Conservation (phyloP, 2,888 invertebrate genomes). For the Zygothrica quintamaculata region DNA sequence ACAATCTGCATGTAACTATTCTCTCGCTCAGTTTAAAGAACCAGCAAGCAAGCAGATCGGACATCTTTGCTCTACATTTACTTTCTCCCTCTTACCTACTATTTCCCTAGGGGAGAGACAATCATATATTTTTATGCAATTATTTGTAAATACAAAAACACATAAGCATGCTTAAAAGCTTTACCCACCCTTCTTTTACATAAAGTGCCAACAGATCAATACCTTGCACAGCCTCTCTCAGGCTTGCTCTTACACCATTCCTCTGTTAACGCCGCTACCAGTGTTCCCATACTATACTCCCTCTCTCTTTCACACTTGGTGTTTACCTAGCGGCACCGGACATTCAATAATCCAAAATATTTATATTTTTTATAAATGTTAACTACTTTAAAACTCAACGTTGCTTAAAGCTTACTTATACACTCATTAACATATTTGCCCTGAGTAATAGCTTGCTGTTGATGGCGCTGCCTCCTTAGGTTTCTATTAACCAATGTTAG, state of each 20-base stretch:
- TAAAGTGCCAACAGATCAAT: slow-evolving; percentile 4
- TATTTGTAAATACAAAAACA: no score
- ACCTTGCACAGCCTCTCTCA: neutral
- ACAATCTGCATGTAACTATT: neutral
- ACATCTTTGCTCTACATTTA: neutral
- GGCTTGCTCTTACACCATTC: neutral
- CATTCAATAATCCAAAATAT: no score
- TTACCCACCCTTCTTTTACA: neutral
- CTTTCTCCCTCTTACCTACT: neutral
- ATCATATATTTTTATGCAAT: neutral
- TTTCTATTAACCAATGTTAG: no score
- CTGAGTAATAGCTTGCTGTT: no score
- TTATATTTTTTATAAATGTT: no score
- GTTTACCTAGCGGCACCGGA: no score
- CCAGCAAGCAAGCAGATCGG: slow-evolving; percentile 19
- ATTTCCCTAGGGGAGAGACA: neutral
- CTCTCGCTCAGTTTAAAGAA: slow-evolving; percentile 1
- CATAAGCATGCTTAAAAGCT: no score
- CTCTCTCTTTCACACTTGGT: neutral
- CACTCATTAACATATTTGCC: no score
- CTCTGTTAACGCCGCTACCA: neutral
- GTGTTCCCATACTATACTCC: no score
- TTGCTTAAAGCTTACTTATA: no score
- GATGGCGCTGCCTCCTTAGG: no score
- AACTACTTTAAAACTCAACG: no score